Base-by-base conservation (phyloP, 2,113 vertebrate genomes). In the Centrocercus urophasianus region DNA sequence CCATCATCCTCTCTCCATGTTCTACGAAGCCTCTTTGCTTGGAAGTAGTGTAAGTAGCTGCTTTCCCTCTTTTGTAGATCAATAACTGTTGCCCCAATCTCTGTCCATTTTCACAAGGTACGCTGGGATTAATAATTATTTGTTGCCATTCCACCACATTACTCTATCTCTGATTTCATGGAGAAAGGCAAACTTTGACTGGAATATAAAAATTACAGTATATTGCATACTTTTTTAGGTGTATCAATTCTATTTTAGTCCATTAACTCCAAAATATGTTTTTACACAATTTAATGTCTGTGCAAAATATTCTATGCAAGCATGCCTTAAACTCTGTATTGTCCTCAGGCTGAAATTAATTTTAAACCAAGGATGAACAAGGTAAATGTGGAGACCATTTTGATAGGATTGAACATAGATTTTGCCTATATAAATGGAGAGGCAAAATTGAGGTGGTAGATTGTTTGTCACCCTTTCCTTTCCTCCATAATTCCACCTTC, bases 341-440 rank as follows among this genome's bases (percentile, higher is more conserved):
- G 18, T 12, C 76, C 34, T 64, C 66, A 50, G 2, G 11, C 5
- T 79, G 30, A 85, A 92, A 60, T 65, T 63, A 16, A 50, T 9
- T 63, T 40, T 79, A 85, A 95, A 80, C 48, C 14, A 64, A 18
- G 16, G 4, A 45, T 50, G 14, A 93, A 80, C 1, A 30, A 11
- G 3, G 38, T n/a, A 70, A 65, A 73, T 5, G 2, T 36, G 6
- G 30, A 47, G 63, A n/a, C 1, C 0, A 0, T 61, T 85, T 88
- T 66, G 30, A 88, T 54, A 85, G 27, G 7, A 30, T 8, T 34
- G 10, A 11, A 50, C 18, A 42, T 13, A 85, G 3, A 54, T 75
- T 88, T 83, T 88, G 14, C 22, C 11, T 42, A 4, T 52, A 50
- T 28, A 36, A 10, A 34, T 8, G 8, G 8, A 61, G 28, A 66